phyloP scores from a whole-genome alignment of 92 coral and sea anemone species.

The Plumapathes pennacea region DNA sequence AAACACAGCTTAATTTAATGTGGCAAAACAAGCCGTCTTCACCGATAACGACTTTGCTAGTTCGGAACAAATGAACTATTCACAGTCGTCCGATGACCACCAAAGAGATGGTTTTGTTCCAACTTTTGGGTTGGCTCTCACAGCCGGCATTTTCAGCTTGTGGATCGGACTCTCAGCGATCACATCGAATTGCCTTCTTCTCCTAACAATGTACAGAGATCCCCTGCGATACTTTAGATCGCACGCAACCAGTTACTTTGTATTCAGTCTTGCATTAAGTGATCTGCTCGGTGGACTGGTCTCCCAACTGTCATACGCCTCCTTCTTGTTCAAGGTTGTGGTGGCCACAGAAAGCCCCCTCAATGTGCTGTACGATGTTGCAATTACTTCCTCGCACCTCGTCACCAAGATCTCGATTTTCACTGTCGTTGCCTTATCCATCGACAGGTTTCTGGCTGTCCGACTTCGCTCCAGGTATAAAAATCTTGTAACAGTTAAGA shows the following conservation, averaged over 20 bases:
- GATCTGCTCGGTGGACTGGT: conserved; percentile 57
- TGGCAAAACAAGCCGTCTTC: too few species aligned
- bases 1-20: too few species aligned
- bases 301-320: conserved; percentile 44
- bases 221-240: conserved; percentile 53
- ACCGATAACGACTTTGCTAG: too few species aligned
- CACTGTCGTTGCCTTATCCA: conserved; percentile 54
- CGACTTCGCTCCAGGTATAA: conserved; percentile 52
- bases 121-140: too few species aligned
- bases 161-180: conserved; percentile 47
- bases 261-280: conserved; percentile 49
- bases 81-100: too few species aligned
- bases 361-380: conserved; percentile 19
- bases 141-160: conserved; percentile 54
- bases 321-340: conserved; percentile 35
- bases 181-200: conserved; percentile 59
- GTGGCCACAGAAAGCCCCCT: not conserved
- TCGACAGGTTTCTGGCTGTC: conserved; percentile 61
- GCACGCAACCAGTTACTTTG: conserved; percentile 49
- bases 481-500: conserved; percentile 29
- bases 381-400: conserved; percentile 43
- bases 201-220: conserved; percentile 56
- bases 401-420: conserved; percentile 61
- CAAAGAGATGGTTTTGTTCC: too few species aligned
- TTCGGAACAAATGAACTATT: too few species aligned